Percentiles rank a stretch among this genome's conserved stretches.
These are phyloP conservation scores for Setipinna tenuifilis DNA, from an alignment of 2,797 vertebrate species.

Conservation along the genomic window DNA sequence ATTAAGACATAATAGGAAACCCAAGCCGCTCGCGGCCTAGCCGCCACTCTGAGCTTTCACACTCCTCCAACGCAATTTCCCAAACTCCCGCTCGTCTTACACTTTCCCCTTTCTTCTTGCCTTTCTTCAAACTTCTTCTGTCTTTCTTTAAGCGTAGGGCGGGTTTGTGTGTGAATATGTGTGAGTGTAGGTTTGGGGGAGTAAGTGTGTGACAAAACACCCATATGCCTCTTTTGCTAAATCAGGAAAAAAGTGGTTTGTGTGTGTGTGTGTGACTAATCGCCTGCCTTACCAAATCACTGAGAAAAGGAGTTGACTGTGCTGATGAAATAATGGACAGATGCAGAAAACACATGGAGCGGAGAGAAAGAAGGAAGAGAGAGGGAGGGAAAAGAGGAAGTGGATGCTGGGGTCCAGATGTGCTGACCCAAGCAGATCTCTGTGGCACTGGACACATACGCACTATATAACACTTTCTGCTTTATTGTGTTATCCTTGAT, in stretches of 20 bases:
- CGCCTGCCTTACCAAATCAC: background rate
- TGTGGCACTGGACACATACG: no score
- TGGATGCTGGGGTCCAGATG: no score
- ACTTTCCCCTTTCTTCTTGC: constrained; percentile 53
- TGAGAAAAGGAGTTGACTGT: background rate
- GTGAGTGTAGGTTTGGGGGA: constrained; percentile 18
- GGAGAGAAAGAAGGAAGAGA: background rate
- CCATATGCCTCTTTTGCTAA: constrained; percentile 21
- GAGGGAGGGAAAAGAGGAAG: no score
- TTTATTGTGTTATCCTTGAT: no score
- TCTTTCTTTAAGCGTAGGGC: constrained; percentile 18
- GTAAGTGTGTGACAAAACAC: background rate
- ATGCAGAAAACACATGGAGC: background rate
- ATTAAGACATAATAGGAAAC: constrained; percentile 75
- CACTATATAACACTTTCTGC: no score
- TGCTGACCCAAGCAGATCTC: no score
- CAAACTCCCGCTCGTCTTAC: constrained; percentile 59
- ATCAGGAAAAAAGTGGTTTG: background rate
- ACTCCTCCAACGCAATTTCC: constrained; percentile 72
- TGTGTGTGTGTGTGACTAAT: background rate
- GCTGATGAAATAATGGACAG: constrained; percentile 6
- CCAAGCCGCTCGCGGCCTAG: constrained; percentile 73
- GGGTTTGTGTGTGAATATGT: constrained; percentile 26
- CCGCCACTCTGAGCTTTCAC: constrained; percentile 73
- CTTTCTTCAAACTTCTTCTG: constrained; percentile 70